Percentiles rank a stretch among this genome's conserved stretches.
These are phyloP conservation scores for Corythucha ciliata DNA, from an alignment of 2,888 invertebrate genomes.

Conservation along the genomic window DNA sequence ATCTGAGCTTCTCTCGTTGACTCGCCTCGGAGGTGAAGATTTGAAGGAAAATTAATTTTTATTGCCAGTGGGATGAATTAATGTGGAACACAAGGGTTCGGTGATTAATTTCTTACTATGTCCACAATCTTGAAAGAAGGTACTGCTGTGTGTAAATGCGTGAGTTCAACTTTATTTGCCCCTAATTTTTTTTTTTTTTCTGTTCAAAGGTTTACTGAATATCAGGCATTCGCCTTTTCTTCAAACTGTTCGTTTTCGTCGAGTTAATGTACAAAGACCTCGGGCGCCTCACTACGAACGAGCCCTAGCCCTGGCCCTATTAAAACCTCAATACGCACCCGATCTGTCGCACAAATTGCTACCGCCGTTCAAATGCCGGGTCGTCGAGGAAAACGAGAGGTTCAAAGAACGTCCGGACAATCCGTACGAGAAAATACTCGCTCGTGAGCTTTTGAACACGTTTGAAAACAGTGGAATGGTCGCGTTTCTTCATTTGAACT, in stretches of 20 bases:
- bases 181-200: too few species aligned
- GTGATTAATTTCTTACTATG: too few species aligned
- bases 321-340: constrained; percentile 53
- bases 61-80: too few species aligned
- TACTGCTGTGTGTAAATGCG: too few species aligned
- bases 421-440: constrained; percentile 62
- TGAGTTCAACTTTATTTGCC: too few species aligned
- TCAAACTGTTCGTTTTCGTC: constrained; percentile 40
- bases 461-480: constrained; percentile 62
- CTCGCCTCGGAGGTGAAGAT: too few species aligned
- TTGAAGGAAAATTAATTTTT: too few species aligned
- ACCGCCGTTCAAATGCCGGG: too few species aligned
- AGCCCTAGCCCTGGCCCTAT: constrained; percentile 54
- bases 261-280: constrained; percentile 70
- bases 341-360: too few species aligned
- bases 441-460: constrained; percentile 59
- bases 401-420: constrained; percentile 47
- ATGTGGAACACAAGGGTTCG: too few species aligned
- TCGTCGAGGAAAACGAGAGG: constrained; percentile 34
- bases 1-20: too few species aligned
- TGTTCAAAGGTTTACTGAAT: constrained; percentile 25
- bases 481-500: constrained; percentile 61
- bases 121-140: too few species aligned
- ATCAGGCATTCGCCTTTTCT: constrained; percentile 21
- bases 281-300: constrained; percentile 59